These are phyloP conservation scores for Loris lydekkerianus DNA, from an alignment of 2,797 vertebrate genomes.

Conservation along the genomic window DNA sequence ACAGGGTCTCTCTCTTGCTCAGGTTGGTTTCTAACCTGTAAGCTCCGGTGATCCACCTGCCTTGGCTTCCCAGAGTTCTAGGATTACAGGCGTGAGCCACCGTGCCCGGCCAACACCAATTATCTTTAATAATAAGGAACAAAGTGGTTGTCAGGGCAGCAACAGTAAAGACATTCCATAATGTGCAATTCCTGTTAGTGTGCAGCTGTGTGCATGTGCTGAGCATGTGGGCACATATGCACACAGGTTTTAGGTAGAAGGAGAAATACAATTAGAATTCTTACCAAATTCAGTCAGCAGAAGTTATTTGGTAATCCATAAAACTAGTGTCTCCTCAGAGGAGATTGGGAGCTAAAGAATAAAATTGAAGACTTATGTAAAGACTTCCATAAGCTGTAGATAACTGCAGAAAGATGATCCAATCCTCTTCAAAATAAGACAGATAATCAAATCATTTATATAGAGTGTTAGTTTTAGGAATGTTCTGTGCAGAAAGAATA, in stretches of 20 bases:
- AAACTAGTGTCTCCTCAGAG: background rate
- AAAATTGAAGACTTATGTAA: background rate
- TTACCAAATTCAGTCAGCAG: background rate
- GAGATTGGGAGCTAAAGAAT: background rate
- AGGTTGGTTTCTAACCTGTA: too few species aligned
- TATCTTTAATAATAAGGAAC: background rate
- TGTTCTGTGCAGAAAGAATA: background rate
- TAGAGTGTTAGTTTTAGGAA: background rate
- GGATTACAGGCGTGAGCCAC: too few species aligned
- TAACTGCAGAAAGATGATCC: background rate
- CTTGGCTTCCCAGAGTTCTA: too few species aligned
- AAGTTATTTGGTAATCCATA: background rate
- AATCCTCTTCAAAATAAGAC: background rate
- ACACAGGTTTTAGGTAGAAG: background rate
- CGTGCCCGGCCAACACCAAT: background rate
- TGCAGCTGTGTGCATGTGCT: fast-evolving
- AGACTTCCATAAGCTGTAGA: background rate
- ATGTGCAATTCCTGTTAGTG: background rate
- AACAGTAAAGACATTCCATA: background rate
- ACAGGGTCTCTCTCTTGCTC: too few species aligned
- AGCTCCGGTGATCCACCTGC: too few species aligned
- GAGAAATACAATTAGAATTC: background rate
- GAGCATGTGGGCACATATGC: too few species aligned
- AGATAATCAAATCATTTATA: background rate
- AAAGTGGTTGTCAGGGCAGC: background rate